A percentile compares a stretch with the other conserved stretches of the same genome.
phyloP scores from a whole-genome alignment of 2,113 vertebrate species.

The Picathartes gymnocephalus region DNA sequence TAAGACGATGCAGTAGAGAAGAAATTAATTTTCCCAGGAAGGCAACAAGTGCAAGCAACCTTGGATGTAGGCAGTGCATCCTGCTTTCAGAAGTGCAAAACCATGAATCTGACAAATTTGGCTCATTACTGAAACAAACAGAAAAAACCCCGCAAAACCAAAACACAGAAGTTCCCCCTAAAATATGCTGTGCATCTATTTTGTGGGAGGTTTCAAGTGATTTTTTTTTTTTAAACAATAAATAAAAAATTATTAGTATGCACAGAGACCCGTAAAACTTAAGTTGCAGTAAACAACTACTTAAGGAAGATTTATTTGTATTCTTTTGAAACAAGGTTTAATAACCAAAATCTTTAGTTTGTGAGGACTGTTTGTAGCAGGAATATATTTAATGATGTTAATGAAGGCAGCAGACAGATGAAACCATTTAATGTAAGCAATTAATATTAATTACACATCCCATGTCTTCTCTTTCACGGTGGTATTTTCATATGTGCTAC shows the following conservation, averaged over 20 bases:
- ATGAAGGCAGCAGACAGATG: neutral
- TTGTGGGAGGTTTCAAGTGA: neutral
- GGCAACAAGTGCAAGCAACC: neutral
- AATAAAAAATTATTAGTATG: neutral
- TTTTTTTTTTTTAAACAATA: neutral
- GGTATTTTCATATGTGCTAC: neutral
- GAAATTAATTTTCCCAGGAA: neutral
- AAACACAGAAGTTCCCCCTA: neutral
- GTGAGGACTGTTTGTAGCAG: neutral
- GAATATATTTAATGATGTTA: neutral
- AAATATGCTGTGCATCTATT: neutral
- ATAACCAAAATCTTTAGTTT: neutral
- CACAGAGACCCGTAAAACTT: neutral
- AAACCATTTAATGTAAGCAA: neutral
- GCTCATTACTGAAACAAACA: neutral
- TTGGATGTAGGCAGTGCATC: rapidly evolving
- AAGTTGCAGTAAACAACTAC: neutral
- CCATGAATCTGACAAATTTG: neutral
- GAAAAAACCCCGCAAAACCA: neutral
- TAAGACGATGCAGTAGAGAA: neutral
- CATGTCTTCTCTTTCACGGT: neutral
- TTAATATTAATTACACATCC: neutral
- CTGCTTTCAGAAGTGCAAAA: neutral
- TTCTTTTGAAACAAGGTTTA: neutral
- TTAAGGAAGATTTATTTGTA: neutral